Percentiles rank a stretch among this genome's conserved stretches.
phyloP scores from a whole-genome alignment of 2,888 invertebrate species.

The Cordilura impudica region DNA sequence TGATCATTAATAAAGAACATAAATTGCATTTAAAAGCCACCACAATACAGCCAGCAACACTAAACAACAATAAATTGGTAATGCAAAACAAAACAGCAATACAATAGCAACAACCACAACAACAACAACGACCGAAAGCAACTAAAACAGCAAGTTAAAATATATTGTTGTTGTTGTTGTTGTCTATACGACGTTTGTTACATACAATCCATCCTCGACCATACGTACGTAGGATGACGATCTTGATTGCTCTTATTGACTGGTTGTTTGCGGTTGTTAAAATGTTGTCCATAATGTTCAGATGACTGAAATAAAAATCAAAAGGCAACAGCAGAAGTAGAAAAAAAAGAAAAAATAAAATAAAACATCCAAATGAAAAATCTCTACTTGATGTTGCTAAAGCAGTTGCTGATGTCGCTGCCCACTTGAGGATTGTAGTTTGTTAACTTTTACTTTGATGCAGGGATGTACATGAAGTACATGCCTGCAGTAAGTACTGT shows the following conservation, averaged over 20 bases:
- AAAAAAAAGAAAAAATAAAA: neutral
- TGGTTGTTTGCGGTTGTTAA: conserved; percentile 62
- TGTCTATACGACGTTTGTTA: neutral
- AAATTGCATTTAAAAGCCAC: conserved; percentile 59
- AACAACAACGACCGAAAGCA: conserved; percentile 17
- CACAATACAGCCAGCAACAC: conserved; percentile 3
- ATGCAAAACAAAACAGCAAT: conserved; percentile 15
- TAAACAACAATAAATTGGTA: conserved; percentile 3
- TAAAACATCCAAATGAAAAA: too few species aligned
- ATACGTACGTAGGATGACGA: conserved; percentile 60
- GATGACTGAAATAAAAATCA: conserved; percentile 56
- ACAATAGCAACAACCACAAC: conserved; percentile 5
- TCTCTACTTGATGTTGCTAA: conserved; percentile 37
- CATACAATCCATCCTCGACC: neutral
- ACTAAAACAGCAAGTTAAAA: neutral
- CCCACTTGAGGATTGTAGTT: conserved; percentile 60
- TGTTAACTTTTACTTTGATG: conserved; percentile 54
- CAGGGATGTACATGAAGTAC: conserved; percentile 37
- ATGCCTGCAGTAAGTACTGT: too few species aligned
- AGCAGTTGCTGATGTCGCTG: conserved; percentile 28
- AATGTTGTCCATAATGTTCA: conserved; percentile 60
- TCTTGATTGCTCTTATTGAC: conserved; percentile 63
- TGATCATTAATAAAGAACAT: conserved; percentile 63
- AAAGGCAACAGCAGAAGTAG: conserved; percentile 10
- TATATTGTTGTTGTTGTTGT: neutral